Evolutionary conservation across 2,797 vertebrate genomes (phyloP).

Genomic region (Tapirus indicus): DNA sequence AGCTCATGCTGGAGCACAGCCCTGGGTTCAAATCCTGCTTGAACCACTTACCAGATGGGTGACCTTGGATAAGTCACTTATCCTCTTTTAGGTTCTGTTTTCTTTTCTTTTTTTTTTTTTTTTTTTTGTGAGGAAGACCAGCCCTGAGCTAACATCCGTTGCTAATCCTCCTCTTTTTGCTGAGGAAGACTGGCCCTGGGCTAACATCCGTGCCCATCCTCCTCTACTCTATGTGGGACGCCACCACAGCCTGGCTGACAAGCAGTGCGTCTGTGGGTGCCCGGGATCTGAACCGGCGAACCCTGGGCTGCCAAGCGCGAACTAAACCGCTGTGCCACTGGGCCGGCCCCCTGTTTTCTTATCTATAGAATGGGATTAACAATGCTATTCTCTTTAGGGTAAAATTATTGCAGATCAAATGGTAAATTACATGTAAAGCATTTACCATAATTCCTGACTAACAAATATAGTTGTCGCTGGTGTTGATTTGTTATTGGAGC

Average conservation of each 20-base stretch:
- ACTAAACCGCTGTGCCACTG: no score
- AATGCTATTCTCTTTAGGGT: background rate
- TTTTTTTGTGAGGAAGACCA: no score
- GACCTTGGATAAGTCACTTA: background rate
- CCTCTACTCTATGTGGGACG: no score
- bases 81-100: background rate
- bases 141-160: no score
- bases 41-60: background rate
- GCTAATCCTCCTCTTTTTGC: no score
- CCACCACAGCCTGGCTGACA: no score
- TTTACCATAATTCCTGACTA: background rate
- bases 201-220: no score
- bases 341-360: no score
- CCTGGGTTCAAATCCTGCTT: background rate
- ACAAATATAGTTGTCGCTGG: background rate
- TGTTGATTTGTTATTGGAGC: background rate
- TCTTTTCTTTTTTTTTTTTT: background rate
- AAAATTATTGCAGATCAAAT: background rate
- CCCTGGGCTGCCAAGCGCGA: no score
- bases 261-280: no score
- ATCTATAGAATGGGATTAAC: background rate
- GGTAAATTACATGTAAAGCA: background rate
- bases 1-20: background rate
- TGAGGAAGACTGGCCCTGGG: no score
- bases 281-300: no score